Percentiles rank a stretch among this genome's conserved stretches.
Conservation (phyloP, 2,888 invertebrate species). For the Catocala sponsa region DNA sequence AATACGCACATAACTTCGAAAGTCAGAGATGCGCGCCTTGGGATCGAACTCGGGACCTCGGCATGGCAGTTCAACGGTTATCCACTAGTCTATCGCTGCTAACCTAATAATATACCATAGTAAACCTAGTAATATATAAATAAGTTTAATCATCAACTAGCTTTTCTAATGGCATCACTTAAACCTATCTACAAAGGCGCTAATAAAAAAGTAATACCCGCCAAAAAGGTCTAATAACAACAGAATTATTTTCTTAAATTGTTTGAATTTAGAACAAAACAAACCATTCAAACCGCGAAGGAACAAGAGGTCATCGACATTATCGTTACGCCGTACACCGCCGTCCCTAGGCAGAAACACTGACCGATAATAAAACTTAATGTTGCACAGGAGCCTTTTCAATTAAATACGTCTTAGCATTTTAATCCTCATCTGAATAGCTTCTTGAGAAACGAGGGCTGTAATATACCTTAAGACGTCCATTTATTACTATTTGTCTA, state of each 20-base stretch:
- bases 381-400: slow-evolving; percentile 66
- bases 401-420: slow-evolving; percentile 73
- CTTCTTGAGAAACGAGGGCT: slow-evolving; percentile 43
- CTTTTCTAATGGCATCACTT: no score
- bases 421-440: slow-evolving; percentile 60
- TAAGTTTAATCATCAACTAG: no score
- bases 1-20: no score
- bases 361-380: slow-evolving; percentile 74
- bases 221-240: slow-evolving; percentile 5
- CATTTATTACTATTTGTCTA: slow-evolving; percentile 21
- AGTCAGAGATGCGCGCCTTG: no score
- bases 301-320: slow-evolving; percentile 59
- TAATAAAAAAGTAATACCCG: neutral
- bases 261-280: slow-evolving; percentile 40
- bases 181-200: no score
- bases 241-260: slow-evolving; percentile 1
- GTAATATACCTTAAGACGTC: slow-evolving; percentile 39
- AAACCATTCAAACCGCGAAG: slow-evolving; percentile 33
- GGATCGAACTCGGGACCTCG: no score
- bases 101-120: no score
- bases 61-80: no score
- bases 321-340: slow-evolving; percentile 57
- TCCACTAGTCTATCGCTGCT: no score
- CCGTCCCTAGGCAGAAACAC: slow-evolving; percentile 51
- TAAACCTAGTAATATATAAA: no score